Evolutionary conservation across 1,140 invertebrate species (phyloP).

Genomic region (Drosophila cardini): DNA sequence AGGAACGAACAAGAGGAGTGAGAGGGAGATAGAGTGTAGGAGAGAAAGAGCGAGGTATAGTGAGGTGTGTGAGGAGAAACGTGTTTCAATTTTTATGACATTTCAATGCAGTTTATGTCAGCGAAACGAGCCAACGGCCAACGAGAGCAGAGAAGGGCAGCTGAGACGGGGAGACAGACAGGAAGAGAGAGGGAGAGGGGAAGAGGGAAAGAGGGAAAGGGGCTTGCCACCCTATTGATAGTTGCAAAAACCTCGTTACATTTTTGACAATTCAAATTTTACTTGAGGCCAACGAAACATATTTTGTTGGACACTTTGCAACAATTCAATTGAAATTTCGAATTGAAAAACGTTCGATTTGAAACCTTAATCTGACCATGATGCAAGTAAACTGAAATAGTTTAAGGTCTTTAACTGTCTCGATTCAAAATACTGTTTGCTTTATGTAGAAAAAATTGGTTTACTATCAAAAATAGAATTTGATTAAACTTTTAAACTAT

Average conservation of each 20-base stretch:
- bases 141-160: neutral
- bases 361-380: neutral
- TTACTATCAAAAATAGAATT: no score
- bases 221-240: neutral
- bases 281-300: conserved; percentile 49
- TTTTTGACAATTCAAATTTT: conserved; percentile 76
- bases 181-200: neutral
- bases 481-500: no score
- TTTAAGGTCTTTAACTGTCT: no score
- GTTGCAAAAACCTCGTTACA: conserved; percentile 55
- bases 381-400: neutral
- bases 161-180: neutral
- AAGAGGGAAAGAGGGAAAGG: neutral
- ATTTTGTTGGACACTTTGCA: conserved; percentile 61
- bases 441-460: neutral
- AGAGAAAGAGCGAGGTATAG: conserved; percentile 10
- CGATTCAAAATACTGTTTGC: neutral
- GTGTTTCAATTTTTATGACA: conserved; percentile 83
- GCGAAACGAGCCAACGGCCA: conserved; percentile 63
- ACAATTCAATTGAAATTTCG: conserved; percentile 72
- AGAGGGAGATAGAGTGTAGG: conserved; percentile 33
- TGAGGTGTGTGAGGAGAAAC: conserved; percentile 42
- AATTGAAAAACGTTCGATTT: conserved; percentile 19
- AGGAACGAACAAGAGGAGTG: conserved; percentile 6
- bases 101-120: conserved; percentile 82